These are phyloP conservation scores for Atherix ibis DNA, from an alignment of 2,888 invertebrate genomes.

Conservation along the genomic window DNA sequence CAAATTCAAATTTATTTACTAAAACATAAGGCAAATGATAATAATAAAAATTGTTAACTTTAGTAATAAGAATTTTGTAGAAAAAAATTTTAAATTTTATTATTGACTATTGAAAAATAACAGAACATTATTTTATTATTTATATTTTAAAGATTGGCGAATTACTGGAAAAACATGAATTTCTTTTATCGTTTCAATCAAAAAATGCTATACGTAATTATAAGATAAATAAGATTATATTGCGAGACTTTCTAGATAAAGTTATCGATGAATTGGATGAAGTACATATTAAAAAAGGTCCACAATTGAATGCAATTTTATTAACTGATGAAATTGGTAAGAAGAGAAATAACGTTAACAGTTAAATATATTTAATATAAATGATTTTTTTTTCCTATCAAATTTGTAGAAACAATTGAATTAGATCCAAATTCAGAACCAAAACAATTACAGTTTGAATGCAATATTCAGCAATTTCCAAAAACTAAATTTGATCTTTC, in stretches of 20 bases:
- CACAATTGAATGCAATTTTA: not conserved
- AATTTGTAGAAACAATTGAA: no score
- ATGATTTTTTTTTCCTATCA: no score
- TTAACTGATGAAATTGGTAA: not conserved
- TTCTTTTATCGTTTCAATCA: no score
- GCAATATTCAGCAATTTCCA: not conserved
- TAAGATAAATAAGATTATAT: slow-evolving; percentile 4
- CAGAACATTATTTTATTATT: no score
- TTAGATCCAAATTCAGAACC: not conserved
- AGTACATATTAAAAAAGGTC: slow-evolving; percentile 1
- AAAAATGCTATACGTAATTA: not conserved
- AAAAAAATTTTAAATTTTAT: no score
- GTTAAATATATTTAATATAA: not conserved
- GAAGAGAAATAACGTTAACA: not conserved
- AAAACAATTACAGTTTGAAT: slow-evolving; percentile 1
- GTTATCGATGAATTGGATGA: slow-evolving; percentile 1
- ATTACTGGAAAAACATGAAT: not conserved
- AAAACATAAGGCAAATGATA: no score
- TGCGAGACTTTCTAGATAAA: slow-evolving; percentile 2
- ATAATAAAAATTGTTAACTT: no score
- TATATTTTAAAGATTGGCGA: slow-evolving; percentile 3
- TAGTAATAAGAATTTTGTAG: no score
- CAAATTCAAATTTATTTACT: no score
- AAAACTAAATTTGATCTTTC: slow-evolving; percentile 15
- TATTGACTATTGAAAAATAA: no score